Evolutionary conservation across 2,797 vertebrate species (phyloP), one percentile per base, ranked within the genome.

Genomic region (Epinephelus malabaricus): DNA sequence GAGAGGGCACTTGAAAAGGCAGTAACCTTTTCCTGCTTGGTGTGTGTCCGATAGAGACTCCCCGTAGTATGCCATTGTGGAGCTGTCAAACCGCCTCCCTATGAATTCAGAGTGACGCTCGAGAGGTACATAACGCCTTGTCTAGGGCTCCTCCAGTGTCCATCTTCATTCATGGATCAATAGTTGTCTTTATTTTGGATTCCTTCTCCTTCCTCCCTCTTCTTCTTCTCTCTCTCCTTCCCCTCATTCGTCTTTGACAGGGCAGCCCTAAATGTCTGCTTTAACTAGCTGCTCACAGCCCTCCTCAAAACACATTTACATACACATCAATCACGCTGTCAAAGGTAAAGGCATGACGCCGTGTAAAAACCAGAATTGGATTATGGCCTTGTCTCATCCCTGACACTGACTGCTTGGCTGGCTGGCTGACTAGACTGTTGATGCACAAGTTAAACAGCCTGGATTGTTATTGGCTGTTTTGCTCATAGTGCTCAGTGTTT

Each of bases 121-220:
- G 25, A 84, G 83, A 90, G 89, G 85, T 88, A 90, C 93, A 94
- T 92, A 92, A 91, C 82, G 84, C 76, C 92, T 86, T 89, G 90
- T 90, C 82, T 88, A 45, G 77, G 71, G 68, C 88, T 88, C 76
- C 82, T 90, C 90, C 90, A 88, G 60, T 89, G 90, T 94, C 92
- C 90, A 81, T 91, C 91, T 92, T 94, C 88, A 94, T 91, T 91
- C 88, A 87, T 82, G 83, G 93, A 96, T 96, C 95, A 95, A 96
- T 96, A 95, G 88, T 93, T 89, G 92, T 92, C 92, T 94, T 94
- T 95, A 92, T 95, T 94, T 95, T 92, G 85, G 87, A 91, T 88
- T 83, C 87, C 77, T 79, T 38, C 82, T 86, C n/a, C 64, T 66
- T 77, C 83, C 83, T 73, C 66, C 23, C 77, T 81, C 71, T 76